Evolutionary conservation across 2,888 invertebrate species (phyloP).

Genomic region (Agrotis segetum): DNA sequence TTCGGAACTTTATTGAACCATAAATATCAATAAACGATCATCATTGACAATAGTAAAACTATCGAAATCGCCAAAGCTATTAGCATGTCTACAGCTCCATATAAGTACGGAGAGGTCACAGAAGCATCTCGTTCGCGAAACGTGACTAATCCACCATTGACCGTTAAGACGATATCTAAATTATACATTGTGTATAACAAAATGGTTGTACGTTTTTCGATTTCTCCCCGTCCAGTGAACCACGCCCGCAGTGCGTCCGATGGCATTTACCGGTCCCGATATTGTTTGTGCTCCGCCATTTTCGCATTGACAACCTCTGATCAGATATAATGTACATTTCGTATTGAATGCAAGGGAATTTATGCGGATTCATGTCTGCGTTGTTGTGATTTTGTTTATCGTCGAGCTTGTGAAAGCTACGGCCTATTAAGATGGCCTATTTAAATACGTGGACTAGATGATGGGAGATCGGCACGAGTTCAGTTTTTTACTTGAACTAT

Average conservation of each 20-base stretch:
- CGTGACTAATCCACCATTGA: slow-evolving; percentile 79
- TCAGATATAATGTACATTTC: slow-evolving; percentile 67
- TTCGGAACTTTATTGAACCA: slow-evolving; percentile 51
- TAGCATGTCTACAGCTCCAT: slow-evolving; percentile 49
- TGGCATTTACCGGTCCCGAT: slow-evolving; percentile 79
- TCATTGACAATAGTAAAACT: slow-evolving; percentile 35
- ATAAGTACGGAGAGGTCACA: slow-evolving; percentile 62
- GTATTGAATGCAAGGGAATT: slow-evolving; percentile 70
- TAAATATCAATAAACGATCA: slow-evolving; percentile 51
- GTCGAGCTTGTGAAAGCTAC: slow-evolving; percentile 68
- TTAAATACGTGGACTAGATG: slow-evolving; percentile 65
- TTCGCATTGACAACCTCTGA: slow-evolving; percentile 77
- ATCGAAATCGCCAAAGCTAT: slow-evolving; percentile 26
- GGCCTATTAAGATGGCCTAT: slow-evolving; percentile 68
- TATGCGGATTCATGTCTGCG: slow-evolving; percentile 72
- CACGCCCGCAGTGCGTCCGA: slow-evolving; percentile 77
- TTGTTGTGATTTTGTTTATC: slow-evolving; percentile 71
- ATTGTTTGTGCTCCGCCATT: slow-evolving; percentile 75
- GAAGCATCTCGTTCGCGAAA: slow-evolving; percentile 74
- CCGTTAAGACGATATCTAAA: slow-evolving; percentile 80
- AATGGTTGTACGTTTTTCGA: slow-evolving; percentile 69
- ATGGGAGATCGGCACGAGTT: slow-evolving; percentile 61
- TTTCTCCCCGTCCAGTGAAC: slow-evolving; percentile 62
- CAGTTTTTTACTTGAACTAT: slow-evolving; percentile 56
- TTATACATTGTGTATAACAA: slow-evolving; percentile 78